Evolutionary conservation across 2,797 vertebrate genomes (phyloP).

Genomic region (Pelochelys cantorii): DNA sequence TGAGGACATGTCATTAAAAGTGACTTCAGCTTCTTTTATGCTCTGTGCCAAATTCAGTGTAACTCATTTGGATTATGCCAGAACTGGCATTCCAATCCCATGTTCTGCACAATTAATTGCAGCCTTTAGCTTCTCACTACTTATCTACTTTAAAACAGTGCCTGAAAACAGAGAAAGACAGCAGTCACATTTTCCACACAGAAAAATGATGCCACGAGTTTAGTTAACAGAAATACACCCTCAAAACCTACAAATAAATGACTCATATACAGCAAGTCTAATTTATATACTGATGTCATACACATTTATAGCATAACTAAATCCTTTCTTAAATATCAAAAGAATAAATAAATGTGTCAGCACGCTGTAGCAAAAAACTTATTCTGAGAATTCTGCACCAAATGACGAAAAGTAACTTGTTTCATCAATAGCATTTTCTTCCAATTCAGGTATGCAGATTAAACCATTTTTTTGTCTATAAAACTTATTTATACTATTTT

Average conservation of each 20-base stretch:
- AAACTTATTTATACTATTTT: background rate
- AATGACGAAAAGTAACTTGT: background rate
- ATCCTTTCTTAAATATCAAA: background rate
- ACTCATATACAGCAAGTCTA: background rate
- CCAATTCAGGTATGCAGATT: background rate
- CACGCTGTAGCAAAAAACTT: background rate
- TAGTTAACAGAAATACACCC: conserved; percentile 5
- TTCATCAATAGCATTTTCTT: background rate
- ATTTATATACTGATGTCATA: background rate
- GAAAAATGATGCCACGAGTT: conserved; percentile 19
- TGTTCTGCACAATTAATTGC: conserved; percentile 73
- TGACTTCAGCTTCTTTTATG: conserved; percentile 69
- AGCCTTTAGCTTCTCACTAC: conserved; percentile 66
- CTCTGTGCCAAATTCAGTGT: conserved; percentile 68
- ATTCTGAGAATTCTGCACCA: background rate
- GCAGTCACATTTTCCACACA: conserved; percentile 35
- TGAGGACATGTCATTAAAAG: conserved; percentile 70
- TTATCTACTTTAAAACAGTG: conserved; percentile 59
- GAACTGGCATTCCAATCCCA: conserved; percentile 74
- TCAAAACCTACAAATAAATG: conserved; percentile 1
- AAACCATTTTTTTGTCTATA: background rate
- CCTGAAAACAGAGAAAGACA: conserved; percentile 44
- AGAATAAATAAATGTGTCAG: conserved; percentile 18
- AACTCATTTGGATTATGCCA: conserved; percentile 65
- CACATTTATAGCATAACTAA: conserved; percentile 6